These are phyloP conservation scores for Apeira syringaria DNA, from an alignment of 2,888 invertebrate genomes.

Conservation along the genomic window DNA sequence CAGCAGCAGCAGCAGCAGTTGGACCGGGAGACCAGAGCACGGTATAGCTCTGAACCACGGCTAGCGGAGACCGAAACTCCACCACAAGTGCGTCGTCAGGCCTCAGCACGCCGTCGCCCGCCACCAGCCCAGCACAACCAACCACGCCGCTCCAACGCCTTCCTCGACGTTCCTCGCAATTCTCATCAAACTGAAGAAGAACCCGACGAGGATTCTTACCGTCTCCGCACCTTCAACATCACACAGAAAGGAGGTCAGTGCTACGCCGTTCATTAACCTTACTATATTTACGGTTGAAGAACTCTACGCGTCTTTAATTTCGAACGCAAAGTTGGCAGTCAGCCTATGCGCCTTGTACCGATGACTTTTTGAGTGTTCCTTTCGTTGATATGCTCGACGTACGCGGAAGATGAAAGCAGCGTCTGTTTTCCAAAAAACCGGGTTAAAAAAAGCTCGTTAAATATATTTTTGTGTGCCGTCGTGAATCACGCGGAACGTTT, in stretches of 20 bases:
- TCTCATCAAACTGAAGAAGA: constrained; percentile 77
- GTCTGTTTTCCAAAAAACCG: constrained; percentile 40
- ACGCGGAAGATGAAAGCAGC: constrained; percentile 24
- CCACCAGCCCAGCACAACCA: constrained; percentile 71
- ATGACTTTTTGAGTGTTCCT: constrained; percentile 44
- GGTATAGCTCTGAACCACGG: constrained; percentile 87
- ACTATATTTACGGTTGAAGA: constrained; percentile 62
- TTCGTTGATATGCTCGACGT: constrained; percentile 28
- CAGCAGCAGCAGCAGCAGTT: constrained; percentile 72
- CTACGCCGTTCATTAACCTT: constrained; percentile 70
- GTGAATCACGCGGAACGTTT: constrained; percentile 65
- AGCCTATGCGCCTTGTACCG: constrained; percentile 44
- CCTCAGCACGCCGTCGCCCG: constrained; percentile 83
- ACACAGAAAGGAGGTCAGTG: constrained; percentile 93
- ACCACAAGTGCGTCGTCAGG: constrained; percentile 85
- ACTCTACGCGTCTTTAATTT: constrained; percentile 52
- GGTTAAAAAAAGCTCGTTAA: constrained; percentile 57
- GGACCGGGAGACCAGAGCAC: constrained; percentile 80
- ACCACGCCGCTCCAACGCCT: constrained; percentile 87
- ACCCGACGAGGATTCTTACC: constrained; percentile 94
- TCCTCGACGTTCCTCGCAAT: constrained; percentile 86
- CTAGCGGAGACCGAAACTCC: constrained; percentile 87
- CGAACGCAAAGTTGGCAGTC: constrained; percentile 63
- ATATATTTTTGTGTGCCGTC: constrained; percentile 50
- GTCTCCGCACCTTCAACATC: constrained; percentile 96